Conservation (phyloP, 2,797 vertebrate genomes). For the Tokudaia muenninki region DNA sequence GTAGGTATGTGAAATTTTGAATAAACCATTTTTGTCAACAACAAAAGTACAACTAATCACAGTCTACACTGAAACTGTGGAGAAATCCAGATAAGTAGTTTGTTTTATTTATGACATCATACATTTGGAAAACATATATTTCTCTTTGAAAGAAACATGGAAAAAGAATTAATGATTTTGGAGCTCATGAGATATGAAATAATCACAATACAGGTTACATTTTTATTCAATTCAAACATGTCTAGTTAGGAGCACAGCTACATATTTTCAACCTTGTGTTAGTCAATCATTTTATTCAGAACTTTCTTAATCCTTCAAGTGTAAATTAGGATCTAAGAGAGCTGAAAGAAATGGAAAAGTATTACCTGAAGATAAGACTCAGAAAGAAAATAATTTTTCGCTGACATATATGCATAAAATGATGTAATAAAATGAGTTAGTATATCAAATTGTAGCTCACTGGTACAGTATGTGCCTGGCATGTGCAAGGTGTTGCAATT, state of each 20-base stretch:
- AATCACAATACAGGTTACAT: slow-evolving; percentile 12
- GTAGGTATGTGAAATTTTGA: slow-evolving; percentile 10
- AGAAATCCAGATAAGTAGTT: not conserved
- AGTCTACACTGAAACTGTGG: not conserved
- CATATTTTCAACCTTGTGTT: slow-evolving; percentile 12
- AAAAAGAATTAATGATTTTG: not conserved
- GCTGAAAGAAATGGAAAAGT: slow-evolving; percentile 7
- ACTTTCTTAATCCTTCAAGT: not conserved
- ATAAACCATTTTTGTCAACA: slow-evolving; percentile 1
- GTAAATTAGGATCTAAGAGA: not conserved
- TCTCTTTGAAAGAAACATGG: slow-evolving; percentile 46
- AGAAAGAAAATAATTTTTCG: slow-evolving; percentile 38
- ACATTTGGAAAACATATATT: slow-evolving; percentile 56
- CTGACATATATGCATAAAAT: not conserved
- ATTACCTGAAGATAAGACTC: slow-evolving; percentile 27
- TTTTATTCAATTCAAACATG: slow-evolving; percentile 44
- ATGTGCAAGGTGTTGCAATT: not conserved
- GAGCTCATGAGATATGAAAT: slow-evolving; percentile 35
- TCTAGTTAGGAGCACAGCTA: not conserved
- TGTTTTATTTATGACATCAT: slow-evolving; percentile 30
- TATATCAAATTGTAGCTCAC: not conserved
- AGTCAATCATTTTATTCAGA: slow-evolving; percentile 51
- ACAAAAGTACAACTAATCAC: slow-evolving; percentile 35
- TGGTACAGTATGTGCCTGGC: not conserved
- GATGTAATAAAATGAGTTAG: not conserved